Evolutionary conservation across 2,888 invertebrate species (phyloP), one percentile per base, ranked within the genome.

Genomic region (Endotricha flammealis): DNA sequence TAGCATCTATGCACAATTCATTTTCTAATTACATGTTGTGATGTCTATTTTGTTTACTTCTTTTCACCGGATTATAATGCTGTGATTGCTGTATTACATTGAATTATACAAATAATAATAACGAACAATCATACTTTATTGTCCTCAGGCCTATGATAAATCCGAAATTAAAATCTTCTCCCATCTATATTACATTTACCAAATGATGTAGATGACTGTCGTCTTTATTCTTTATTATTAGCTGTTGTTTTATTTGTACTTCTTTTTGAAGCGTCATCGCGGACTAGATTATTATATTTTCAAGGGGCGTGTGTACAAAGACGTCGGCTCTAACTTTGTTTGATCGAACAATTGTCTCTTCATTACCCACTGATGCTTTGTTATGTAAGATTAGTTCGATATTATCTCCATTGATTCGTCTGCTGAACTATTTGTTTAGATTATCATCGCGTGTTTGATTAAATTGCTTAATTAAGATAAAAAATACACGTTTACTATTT

Each of bases 351-450:
- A 7, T 10, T 27, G 68, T 74, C 65, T 76, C 70, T 65, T 66
- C 62, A 69, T 70, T 70, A 70, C 53, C 46, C 54, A 52, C 48
- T 59, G 62, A 60, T 57, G 64, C 46, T 58, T 65, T 66, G 71
- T 77, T 79, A 65, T 76, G 72, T 76, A 74, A 76, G 66, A 72
- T 71, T 75, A 70, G 63, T 64, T 62, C 43, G 82, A 82, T 83
- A 75, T 64, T 54, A 83, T 83, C 80, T 47, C 55, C 63, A 74
- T 75, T 73, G 73, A 74, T 67, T 74, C 59, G 59, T 72, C 63
- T 56, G 55, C 59, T 51, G 44, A 50, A 55, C 50, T 54, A 56
- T 69, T 71, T 70, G 60, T 66, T 64, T 60, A 64, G 60, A 60
- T 50, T 44, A 45, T 50, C 53, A 57, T 57, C 59, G 44, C 47